phyloP scores from a whole-genome alignment of 2,797 vertebrate species.

The Coilia nasus region DNA sequence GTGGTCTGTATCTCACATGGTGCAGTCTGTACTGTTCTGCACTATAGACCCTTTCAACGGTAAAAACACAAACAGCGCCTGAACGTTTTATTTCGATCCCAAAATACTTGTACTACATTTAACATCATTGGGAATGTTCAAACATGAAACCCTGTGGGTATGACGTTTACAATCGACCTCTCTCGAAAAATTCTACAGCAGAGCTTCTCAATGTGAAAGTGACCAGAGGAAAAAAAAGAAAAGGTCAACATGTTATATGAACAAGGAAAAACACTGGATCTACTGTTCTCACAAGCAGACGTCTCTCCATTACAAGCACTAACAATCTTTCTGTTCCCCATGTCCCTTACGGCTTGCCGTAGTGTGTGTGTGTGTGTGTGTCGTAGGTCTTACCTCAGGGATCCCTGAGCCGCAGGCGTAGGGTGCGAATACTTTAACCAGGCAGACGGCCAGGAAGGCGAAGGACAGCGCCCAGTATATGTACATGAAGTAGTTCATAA shows the following conservation, averaged over 20 bases:
- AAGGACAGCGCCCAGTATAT: slow-evolving; percentile 97
- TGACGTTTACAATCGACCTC: too few relatives aligned
- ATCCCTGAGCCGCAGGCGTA: slow-evolving; percentile 98
- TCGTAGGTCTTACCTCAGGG: slow-evolving; percentile 85
- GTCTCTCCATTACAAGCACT: not conserved
- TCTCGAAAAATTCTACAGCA: too few relatives aligned
- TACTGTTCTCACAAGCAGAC: not conserved
- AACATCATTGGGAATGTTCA: too few relatives aligned
- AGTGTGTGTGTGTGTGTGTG: not conserved
- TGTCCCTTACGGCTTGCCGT: not conserved
- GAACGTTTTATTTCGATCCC: too few relatives aligned
- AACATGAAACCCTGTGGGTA: too few relatives aligned
- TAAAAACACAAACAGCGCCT: too few relatives aligned
- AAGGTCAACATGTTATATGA: not conserved
- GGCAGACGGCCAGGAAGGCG: slow-evolving; percentile 93
- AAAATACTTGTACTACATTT: too few relatives aligned
- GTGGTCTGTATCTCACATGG: too few relatives aligned
- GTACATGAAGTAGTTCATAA: slow-evolving; percentile 99
- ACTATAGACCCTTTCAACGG: too few relatives aligned
- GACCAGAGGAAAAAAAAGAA: too few relatives aligned
- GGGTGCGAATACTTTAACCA: slow-evolving; percentile 96
- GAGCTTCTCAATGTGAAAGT: too few relatives aligned
- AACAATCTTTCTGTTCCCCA: not conserved
- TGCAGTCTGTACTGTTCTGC: too few relatives aligned
- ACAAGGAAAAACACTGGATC: not conserved